Evolutionary conservation across 2,113 vertebrate species (phyloP).

Genomic region (Pyrgilauda ruficollis): DNA sequence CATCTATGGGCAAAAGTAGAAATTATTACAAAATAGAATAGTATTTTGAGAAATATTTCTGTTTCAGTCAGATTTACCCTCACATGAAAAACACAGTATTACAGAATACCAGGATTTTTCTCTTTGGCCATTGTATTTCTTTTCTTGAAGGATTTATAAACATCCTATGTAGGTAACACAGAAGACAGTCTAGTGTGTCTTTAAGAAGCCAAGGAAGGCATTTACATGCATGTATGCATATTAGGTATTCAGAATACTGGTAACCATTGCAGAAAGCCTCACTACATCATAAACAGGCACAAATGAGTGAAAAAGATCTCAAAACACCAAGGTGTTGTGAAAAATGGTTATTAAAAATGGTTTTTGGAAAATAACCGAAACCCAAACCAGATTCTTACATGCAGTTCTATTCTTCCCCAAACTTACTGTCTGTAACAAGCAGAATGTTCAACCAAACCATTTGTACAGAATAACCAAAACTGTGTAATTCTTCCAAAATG

Average conservation of each 20-base stretch:
- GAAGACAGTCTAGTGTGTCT: not conserved
- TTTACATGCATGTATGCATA: not conserved
- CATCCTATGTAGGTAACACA: not conserved
- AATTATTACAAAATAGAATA: not conserved
- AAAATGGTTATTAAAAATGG: not conserved
- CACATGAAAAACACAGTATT: not conserved
- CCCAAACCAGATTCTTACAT: not conserved
- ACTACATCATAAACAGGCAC: not conserved
- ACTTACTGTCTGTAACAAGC: conserved; percentile 82
- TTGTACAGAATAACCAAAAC: conserved; percentile 75
- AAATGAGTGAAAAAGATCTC: not conserved
- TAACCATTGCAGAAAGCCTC: not conserved
- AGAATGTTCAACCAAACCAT: conserved; percentile 86
- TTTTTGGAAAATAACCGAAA: not conserved
- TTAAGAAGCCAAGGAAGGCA: not conserved
- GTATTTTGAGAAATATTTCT: not conserved
- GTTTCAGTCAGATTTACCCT: not conserved
- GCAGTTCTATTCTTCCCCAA: not conserved
- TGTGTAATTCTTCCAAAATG: conserved; percentile 82
- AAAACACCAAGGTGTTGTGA: not conserved
- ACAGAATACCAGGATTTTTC: not conserved
- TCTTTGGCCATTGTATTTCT: not conserved
- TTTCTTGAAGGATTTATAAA: not conserved
- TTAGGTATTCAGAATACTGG: not conserved
- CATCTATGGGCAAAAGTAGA: conserved; percentile 69